phyloP scores from a whole-genome alignment of 2,888 invertebrate species.

The Meteorus cinctellus region DNA sequence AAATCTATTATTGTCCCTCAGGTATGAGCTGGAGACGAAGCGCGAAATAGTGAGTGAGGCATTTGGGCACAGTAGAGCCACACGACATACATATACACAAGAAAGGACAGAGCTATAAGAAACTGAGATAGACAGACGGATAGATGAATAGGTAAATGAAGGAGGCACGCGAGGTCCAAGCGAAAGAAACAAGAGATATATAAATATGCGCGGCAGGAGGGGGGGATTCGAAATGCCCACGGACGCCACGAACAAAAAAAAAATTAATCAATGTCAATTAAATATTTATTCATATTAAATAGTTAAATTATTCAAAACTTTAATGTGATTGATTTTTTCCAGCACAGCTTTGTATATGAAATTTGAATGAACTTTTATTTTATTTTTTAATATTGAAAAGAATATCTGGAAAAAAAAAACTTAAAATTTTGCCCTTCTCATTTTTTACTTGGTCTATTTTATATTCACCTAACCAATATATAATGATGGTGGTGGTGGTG shows the following conservation, averaged over 20 bases:
- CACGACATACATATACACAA: not conserved
- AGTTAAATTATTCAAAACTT: not conserved
- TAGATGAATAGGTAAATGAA: not conserved
- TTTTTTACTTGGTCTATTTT: not conserved
- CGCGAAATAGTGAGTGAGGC: constrained; percentile 44
- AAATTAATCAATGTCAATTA: constrained; percentile 3
- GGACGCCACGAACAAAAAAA: not conserved
- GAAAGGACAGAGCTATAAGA: not conserved
- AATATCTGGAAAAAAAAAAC: not conserved
- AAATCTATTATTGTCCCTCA: constrained; percentile 73
- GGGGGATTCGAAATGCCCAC: not conserved
- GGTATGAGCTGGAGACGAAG: constrained; percentile 71
- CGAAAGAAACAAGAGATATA: not conserved
- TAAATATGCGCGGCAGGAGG: no score
- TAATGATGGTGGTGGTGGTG: not conserved
- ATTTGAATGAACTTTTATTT: not conserved
- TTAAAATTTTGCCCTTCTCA: not conserved
- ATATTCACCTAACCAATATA: constrained; percentile 8
- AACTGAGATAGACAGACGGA: not conserved
- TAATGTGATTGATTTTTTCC: not conserved
- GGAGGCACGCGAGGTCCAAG: not conserved
- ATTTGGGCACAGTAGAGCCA: constrained; percentile 29
- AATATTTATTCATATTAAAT: not conserved
- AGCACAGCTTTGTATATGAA: not conserved
- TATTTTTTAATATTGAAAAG: not conserved